phyloP scores from a whole-genome alignment of 1,140 invertebrate species.

The Drosophila lowei region DNA sequence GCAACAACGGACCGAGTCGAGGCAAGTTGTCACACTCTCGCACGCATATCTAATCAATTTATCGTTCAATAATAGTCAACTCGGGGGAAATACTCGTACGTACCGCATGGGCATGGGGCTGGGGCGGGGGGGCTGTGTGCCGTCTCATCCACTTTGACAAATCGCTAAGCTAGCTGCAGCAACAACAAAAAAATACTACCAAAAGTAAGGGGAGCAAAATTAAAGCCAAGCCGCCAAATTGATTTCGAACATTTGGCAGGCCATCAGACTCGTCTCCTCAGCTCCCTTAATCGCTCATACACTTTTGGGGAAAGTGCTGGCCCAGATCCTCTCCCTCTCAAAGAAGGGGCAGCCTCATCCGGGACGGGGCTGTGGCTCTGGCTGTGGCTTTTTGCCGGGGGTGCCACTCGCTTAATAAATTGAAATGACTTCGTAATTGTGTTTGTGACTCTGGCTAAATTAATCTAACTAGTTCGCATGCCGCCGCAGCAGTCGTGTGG shows the following conservation, averaged over 20 bases:
- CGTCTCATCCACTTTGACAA: slow-evolving; percentile 69
- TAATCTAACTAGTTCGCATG: slow-evolving; percentile 79
- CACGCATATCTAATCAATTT: slow-evolving; percentile 81
- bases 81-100: slow-evolving; percentile 38
- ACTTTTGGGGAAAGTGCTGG: slow-evolving; percentile 12
- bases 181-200: slow-evolving; percentile 1
- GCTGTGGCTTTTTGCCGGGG: slow-evolving; percentile 22
- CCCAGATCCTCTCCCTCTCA: slow-evolving; percentile 30
- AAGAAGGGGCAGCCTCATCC: too few species aligned
- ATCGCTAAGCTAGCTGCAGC: slow-evolving; percentile 51
- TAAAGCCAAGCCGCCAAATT: slow-evolving; percentile 50
- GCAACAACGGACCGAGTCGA: slow-evolving; percentile 2
- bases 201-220: slow-evolving; percentile 31
- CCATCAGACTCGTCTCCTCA: not conserved
- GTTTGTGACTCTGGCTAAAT: slow-evolving; percentile 75
- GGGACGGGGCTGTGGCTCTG: slow-evolving; percentile 3
- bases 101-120: slow-evolving; percentile 17
- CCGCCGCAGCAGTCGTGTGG: slow-evolving; percentile 68
- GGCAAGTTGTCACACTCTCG: slow-evolving; percentile 35
- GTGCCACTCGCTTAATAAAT: slow-evolving; percentile 74
- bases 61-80: slow-evolving; percentile 78
- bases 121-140: slow-evolving; percentile 6
- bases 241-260: slow-evolving; percentile 36
- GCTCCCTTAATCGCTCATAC: slow-evolving; percentile 13
- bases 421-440: slow-evolving; percentile 80